Evolutionary conservation across 92 coral and sea anemone species (phyloP), one percentile per base, ranked within the genome.

Genomic region (Epizoanthus illoricatus): DNA sequence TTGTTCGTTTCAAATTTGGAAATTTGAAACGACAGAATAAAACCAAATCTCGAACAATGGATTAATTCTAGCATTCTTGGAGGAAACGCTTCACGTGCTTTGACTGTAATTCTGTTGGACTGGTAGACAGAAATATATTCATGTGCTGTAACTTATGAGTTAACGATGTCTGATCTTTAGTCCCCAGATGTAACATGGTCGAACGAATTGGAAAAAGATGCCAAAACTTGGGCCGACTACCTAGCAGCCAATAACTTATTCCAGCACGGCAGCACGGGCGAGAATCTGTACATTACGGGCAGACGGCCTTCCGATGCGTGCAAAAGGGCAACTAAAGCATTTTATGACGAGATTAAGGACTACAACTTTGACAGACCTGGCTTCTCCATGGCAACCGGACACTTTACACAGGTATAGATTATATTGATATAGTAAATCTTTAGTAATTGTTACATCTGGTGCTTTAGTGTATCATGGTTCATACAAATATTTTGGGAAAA

Each of bases 321-420:
- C 58, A 28, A 73, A 19, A 86, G 49, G 21, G 97, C 97, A 8
- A 88, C 91, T 0, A 62, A 73, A 43, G 92, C 89, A 18, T 95
- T 95, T 76, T 91, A 95, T 71, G 89, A 81, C 68, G 98, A 92
- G 64, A 74, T 86, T 20, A 87, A 76, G 36, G 70, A 89, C 70
- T 95, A 95, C 49, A 85, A 91, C 23, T 95, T 69, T 74, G 59
- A 64, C 78, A 88, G 71, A 10, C 94, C 97, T 55, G 90, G 90
- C 55, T 89, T 87, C 73, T 62, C 88, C 5, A 13, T 47, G 75
- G 65, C 76, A 5, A 88, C 97, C 56, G 93, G 94, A 33, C 94
- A 93, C 76, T 95, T 95, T 71, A 93, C 98, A 4, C 98, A 95
- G 97, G 98, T 95, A 84, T 52, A 52, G 15, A 7, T 52, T 52